Base-by-base conservation (phyloP, 2,797 vertebrate species). In the Vipera latastei region DNA sequence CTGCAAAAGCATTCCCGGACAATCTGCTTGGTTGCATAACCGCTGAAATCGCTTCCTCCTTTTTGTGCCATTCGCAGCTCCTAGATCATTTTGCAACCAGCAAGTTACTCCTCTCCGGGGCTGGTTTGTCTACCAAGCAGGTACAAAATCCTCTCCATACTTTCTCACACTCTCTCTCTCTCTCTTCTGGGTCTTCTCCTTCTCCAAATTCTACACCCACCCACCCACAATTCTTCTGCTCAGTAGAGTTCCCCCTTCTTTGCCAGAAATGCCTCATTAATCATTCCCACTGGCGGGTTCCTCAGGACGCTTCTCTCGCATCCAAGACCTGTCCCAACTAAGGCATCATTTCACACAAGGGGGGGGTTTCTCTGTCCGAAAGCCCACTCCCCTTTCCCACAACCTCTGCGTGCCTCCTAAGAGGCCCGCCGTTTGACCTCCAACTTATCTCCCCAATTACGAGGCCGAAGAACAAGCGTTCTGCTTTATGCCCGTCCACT, bases 211-310 rank as follows among this genome's bases (percentile, higher is more conserved):
- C 59, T 25, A 12, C 11, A 9, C 4, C 20, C 26, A 8, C 51
- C 51, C 51, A 53, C 38, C 38, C 38, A 38, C 7, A 26, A 26
- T 26, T 63, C 16, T 51, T 59, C 18, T 16, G 5, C 25, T n/a
- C 63, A 1, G 2, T 6, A 13, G 11, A 3, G 61, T 0, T 1
- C 44, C 1, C 1, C 69, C 4, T 3, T 20, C 16, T 6, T 59
- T 44, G 2, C 3, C 8, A 11, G 32, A 53, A 91, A 1, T 0
- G 8, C 20, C 73, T 44, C 73, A 83, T 25, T 44, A 8, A 44
- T 9, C 73, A 8, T 78, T 78, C 20, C 38, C 20, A 22, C 3
- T 22, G 8, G 32, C 32, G 22, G 2, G n/a, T 16, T 69, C n/a
- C 65, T 32, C n/a, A 73, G 44, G 69, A 8, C 6, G 1, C 51